phyloP scores from a whole-genome alignment of 1,140 invertebrate species.

The Tachypleus tridentatus region DNA sequence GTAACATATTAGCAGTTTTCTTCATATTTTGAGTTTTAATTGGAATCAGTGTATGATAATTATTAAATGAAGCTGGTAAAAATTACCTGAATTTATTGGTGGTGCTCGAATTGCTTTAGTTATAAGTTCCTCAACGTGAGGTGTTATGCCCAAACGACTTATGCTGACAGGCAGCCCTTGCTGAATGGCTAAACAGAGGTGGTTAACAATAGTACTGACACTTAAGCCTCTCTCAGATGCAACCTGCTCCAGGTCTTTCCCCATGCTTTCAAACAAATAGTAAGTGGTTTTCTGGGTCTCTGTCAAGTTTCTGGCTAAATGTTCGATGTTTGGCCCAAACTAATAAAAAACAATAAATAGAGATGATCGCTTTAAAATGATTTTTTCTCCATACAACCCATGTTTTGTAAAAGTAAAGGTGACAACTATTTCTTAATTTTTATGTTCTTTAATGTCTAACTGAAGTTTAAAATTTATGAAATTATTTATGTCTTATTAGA shows the following conservation, averaged over 20 bases:
- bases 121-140: constrained; percentile 27
- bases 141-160: constrained; percentile 28
- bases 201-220: constrained; percentile 26
- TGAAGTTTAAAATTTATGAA: no score
- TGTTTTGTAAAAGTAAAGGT: no score
- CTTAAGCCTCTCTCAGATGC: constrained; percentile 27
- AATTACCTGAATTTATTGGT: constrained; percentile 32
- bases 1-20: no score
- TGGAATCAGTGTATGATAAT: background rate
- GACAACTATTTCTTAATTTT: no score
- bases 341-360: no score
- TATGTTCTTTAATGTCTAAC: no score
- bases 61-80: constrained; percentile 11
- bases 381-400: no score
- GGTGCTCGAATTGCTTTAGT: constrained; percentile 30
- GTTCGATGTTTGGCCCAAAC: no score
- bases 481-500: no score
- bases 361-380: no score
- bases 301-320: constrained; percentile 20
- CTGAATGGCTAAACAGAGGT: constrained; percentile 33
- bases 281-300: constrained; percentile 28
- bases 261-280: constrained; percentile 25
- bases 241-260: constrained; percentile 22
- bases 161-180: constrained; percentile 30
- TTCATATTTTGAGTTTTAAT: no score